phyloP scores from a whole-genome alignment of 1,140 invertebrate species.

The Helicorthomorpha holstii region DNA sequence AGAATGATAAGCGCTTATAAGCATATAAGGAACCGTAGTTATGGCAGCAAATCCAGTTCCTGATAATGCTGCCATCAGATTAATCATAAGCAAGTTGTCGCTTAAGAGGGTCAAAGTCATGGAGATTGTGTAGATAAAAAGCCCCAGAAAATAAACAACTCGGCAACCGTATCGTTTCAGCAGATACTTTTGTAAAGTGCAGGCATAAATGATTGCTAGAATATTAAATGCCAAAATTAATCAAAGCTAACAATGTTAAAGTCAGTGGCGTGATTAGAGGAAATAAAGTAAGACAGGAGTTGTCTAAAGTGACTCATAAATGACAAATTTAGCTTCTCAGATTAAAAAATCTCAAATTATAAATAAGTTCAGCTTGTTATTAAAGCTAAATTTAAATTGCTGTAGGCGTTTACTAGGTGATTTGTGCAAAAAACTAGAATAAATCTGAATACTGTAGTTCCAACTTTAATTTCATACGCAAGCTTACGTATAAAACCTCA shows the following conservation, averaged over 20 bases:
- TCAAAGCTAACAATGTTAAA: too few relatives aligned
- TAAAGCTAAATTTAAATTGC: too few relatives aligned
- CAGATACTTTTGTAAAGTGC: conserved; percentile 26
- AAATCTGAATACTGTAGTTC: background rate
- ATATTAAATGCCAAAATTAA: background rate
- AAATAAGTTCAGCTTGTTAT: too few relatives aligned
- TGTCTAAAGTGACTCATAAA: too few relatives aligned
- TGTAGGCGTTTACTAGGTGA: too few relatives aligned
- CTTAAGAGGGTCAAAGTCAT: conserved; percentile 28
- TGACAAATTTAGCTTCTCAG: too few relatives aligned
- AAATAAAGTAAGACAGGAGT: too few relatives aligned
- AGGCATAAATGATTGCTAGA: conserved; percentile 25
- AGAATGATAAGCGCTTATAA: conserved; percentile 29
- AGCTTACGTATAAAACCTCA: too few relatives aligned
- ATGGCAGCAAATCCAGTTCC: conserved; percentile 30
- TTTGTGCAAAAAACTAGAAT: too few relatives aligned
- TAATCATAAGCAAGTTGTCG: conserved; percentile 23
- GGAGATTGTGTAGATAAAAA: conserved; percentile 24
- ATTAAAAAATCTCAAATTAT: too few relatives aligned
- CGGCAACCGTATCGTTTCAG: conserved; percentile 22
- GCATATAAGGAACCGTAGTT: conserved; percentile 30
- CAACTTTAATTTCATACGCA: background rate
- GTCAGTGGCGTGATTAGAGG: too few relatives aligned
- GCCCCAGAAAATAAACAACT: conserved; percentile 25
- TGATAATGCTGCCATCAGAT: conserved; percentile 26